Base-by-base conservation (phyloP, 2,113 vertebrate species). In the Mirounga angustirostris region DNA sequence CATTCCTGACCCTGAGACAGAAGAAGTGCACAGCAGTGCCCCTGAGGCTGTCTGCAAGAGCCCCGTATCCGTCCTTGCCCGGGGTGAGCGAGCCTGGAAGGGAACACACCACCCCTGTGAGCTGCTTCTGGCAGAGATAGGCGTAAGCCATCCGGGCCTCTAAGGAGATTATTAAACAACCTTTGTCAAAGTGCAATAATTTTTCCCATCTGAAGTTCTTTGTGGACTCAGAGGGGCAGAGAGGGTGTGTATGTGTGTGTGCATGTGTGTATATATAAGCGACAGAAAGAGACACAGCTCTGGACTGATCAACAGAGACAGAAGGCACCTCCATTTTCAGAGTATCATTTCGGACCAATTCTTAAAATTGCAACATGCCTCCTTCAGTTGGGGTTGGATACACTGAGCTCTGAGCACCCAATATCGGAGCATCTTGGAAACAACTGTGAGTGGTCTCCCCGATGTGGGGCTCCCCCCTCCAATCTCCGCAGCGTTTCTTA, bases 21-120 rank as follows among this genome's bases (percentile, higher is more conserved):
- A 24, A 46, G 69, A 4, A 11, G 1, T 4, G 4, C 50, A 33
- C 2, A 6, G n/a, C 28, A 14, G 54, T 18, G 1, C 40, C 61
- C 61, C 61, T 1, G 0, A 18, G 7, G 18, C 61, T 18, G 6
- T 9, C 65, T 4, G 2, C 19, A 4, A 36, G 46, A 40, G 43
- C 22, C 26, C 28, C 21, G 28, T 3, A n/a, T 33, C 7, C 33
- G 4, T 46, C 46, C 12, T n/a, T 8, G 14, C 54, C 74, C 13
- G 7, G 30, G 21, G 43, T 76, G 4, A 10, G 46, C 12, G n/a
- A 56, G 5, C 21, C 59, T 4, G 16, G 15, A 24, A 83, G 73
- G 24, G 54, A n/a, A 15, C n/a, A 8, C 1, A 5, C 19, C 43
- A 24, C 5, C 24, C n/a, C 33, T 3, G 5, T 0, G 54, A 84